Conservation (phyloP, 2,888 invertebrate species). For the Brachycybe producta region DNA sequence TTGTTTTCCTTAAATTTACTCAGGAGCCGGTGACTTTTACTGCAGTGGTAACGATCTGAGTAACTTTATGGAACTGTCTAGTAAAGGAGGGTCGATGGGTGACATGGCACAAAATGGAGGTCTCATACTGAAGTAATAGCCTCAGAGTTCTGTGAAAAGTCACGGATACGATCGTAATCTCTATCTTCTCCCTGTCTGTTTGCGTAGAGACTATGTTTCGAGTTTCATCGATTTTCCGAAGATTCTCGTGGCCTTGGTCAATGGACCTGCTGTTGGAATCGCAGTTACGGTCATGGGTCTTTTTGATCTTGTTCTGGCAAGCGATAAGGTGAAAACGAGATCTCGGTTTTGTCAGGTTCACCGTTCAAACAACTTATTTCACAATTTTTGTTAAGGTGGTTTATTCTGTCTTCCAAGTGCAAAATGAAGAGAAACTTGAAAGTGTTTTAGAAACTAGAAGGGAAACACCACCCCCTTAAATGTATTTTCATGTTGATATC, state of each 20-base stretch:
- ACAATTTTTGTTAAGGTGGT: too few species aligned
- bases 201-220: constrained; percentile 50
- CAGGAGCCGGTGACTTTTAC: constrained; percentile 62
- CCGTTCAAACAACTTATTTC: too few species aligned
- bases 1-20: constrained; percentile 3
- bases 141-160: neutral
- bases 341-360: too few species aligned
- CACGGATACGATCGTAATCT: neutral
- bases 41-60: constrained; percentile 69
- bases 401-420: too few species aligned
- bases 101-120: constrained; percentile 8
- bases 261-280: constrained; percentile 90
- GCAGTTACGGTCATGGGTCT: constrained; percentile 69
- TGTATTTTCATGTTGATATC: too few species aligned
- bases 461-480: too few species aligned
- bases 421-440: too few species aligned
- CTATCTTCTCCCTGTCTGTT: neutral
- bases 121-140: constrained; percentile 11
- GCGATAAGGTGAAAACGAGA: constrained; percentile 54
- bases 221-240: constrained; percentile 79
- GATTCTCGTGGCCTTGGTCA: constrained; percentile 69
- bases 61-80: constrained; percentile 33
- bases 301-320: constrained; percentile 77
- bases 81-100: neutral
- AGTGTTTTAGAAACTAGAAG: too few species aligned